These are phyloP conservation scores for Coregonus ussuriensis DNA, from an alignment of 2,797 vertebrate species.

Conservation along the genomic window DNA sequence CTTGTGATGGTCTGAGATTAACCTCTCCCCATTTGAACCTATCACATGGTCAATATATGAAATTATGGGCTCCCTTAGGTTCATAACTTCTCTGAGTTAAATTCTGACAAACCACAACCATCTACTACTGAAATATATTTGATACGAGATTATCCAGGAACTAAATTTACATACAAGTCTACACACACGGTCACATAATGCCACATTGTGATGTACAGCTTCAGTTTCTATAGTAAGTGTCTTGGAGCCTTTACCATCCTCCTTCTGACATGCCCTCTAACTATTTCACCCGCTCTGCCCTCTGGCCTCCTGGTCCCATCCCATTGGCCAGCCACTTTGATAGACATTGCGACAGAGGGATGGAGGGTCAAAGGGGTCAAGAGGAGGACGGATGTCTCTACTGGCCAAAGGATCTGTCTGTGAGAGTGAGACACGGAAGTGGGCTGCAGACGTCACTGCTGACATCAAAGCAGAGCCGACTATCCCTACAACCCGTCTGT, in stretches of 20 bases:
- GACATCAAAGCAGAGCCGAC: constrained; percentile 34
- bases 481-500: constrained; percentile 1
- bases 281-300: background rate
- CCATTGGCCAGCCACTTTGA: background rate
- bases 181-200: background rate
- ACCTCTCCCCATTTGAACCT: background rate
- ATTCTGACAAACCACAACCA: too few species aligned
- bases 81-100: too few species aligned
- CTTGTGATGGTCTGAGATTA: too few species aligned
- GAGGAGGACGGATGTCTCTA: background rate
- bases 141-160: background rate
- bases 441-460: constrained; percentile 26
- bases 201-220: too few species aligned
- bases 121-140: too few species aligned
- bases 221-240: constrained; percentile 25
- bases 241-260: constrained; percentile 40
- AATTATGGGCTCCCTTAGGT: too few species aligned
- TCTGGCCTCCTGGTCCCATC: background rate
- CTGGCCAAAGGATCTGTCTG: constrained; percentile 2
- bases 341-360: background rate
- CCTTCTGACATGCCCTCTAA: constrained; percentile 20
- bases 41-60: background rate
- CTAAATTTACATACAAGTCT: background rate
- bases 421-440: constrained; percentile 40
- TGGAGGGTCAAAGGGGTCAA: background rate